A percentile compares a stretch with the other conserved stretches of the same genome.
Conservation (phyloP, 2,797 vertebrate species). For the Galaxias olidus region DNA sequence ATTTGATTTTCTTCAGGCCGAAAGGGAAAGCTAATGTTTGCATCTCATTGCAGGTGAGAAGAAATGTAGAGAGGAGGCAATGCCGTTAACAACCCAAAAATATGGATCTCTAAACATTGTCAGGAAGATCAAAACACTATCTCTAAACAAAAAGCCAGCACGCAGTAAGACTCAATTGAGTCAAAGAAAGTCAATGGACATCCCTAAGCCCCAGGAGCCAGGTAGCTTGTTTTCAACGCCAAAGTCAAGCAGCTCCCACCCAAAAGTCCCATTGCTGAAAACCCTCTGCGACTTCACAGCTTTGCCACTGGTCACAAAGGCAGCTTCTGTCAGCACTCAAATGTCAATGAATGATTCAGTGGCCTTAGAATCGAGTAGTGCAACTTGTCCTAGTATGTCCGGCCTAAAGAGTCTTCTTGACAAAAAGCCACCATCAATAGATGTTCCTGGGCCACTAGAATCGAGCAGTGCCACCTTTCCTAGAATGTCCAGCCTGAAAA, state of each 20-base stretch:
- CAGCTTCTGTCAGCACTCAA: not conserved
- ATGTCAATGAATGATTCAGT: no score
- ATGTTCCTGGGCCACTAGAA: not conserved
- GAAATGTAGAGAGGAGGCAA: not conserved
- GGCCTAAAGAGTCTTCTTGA: no score
- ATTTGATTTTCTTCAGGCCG: no score
- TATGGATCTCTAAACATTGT: not conserved
- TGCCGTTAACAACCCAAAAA: not conserved
- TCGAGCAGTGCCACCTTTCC: not conserved
- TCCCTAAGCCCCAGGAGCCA: no score
- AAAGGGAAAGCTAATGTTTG: no score
- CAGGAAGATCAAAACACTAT: not conserved
- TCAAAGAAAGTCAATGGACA: no score
- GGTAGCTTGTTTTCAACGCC: no score
- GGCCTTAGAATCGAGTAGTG: no score
- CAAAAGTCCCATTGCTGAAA: not conserved
- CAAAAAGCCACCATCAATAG: not conserved
- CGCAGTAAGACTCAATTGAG: no score
- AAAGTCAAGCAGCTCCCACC: not conserved
- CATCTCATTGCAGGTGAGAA: not conserved
- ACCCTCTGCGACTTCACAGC: not conserved
- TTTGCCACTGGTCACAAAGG: not conserved
- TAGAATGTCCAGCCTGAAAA: not conserved
- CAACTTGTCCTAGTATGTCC: no score
- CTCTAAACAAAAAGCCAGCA: slow-evolving; percentile 2